A percentile compares a stretch with the other conserved stretches of the same genome.
Conservation (phyloP, 2,113 vertebrate species). For the Alethe castanea region DNA sequence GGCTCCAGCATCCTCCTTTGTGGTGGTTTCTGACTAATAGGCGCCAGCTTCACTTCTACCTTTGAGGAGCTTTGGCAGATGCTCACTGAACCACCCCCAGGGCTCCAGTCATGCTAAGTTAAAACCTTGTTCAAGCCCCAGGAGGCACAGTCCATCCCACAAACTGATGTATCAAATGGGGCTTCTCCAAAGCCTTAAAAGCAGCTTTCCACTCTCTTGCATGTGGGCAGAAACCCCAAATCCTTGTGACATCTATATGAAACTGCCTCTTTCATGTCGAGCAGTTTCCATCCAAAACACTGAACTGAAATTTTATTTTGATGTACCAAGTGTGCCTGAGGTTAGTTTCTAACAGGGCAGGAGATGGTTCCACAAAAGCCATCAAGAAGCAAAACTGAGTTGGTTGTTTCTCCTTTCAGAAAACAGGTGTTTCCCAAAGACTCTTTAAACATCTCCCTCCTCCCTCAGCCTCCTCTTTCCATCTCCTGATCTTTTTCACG, state of each 20-base stretch:
- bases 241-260: neutral
- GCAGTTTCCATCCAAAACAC: neutral
- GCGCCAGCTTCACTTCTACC: neutral
- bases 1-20: conserved; percentile 46
- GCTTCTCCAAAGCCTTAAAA: neutral
- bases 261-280: neutral
- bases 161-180: neutral
- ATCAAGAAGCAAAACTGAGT: neutral
- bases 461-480: neutral
- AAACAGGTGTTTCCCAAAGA: neutral
- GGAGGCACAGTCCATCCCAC: neutral
- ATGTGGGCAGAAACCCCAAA: neutral
- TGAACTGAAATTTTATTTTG: neutral
- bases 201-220: neutral
- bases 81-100: neutral
- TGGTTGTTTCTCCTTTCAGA: neutral
- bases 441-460: neutral
- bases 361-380: neutral
- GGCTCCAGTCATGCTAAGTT: neutral
- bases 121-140: neutral
- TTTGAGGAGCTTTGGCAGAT: conserved; percentile 45
- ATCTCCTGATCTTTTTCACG: neutral
- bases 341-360: neutral
- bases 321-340: neutral
- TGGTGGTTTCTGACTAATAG: conserved; percentile 65